Base-by-base conservation (phyloP, 2,888 invertebrate species). In the Pyrrhosoma nymphula region DNA sequence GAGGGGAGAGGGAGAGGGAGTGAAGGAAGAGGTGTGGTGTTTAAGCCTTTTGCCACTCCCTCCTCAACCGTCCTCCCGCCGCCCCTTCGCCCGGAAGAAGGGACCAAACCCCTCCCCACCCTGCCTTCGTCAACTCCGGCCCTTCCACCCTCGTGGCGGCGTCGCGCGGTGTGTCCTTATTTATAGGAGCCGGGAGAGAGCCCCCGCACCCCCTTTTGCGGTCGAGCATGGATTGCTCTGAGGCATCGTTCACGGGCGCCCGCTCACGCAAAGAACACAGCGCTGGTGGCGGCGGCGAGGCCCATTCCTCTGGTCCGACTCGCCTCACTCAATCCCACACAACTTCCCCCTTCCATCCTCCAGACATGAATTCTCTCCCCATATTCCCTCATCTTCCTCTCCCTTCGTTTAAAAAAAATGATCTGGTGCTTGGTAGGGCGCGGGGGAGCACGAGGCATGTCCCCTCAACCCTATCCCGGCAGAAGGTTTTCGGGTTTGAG, bases 261-360 rank as follows among this genome's bases (percentile, higher is more conserved):
- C 35, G 82, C 82, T 82, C 82, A 96, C 96, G 96, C 96, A 96
- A 96, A 95, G 96, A 96, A 96, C 96, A 96, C 96, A 96, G 96
- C 96, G 96, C 96, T 96, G 96, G 96, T 96, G 96, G 96, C 96
- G 96, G 96, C 96, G 96, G 96, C 96, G 96, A 96, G 96, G 96
- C 35, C 23, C 60, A 88, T 20, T 60, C 60, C 16, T 20, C 60
- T 1, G 16, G 20, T 60, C 60, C 60, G 20, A 69, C 69, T 10
- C 69, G 20, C n/a, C n/a, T 23, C 69, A 69, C 69, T 10, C 69
- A 69, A 6, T n/a, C 69, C 69, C 69, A 23, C 30, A 30, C 82
- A 14, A 35, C 0, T 0, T 35, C 35, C 16, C 30, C 16, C 95
- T 56, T 30, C 95, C 47, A 47, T 47, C 47, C 8, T 47, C 47